Base-by-base conservation (phyloP, 2,113 vertebrate genomes). In the Athene cunicularia region DNA sequence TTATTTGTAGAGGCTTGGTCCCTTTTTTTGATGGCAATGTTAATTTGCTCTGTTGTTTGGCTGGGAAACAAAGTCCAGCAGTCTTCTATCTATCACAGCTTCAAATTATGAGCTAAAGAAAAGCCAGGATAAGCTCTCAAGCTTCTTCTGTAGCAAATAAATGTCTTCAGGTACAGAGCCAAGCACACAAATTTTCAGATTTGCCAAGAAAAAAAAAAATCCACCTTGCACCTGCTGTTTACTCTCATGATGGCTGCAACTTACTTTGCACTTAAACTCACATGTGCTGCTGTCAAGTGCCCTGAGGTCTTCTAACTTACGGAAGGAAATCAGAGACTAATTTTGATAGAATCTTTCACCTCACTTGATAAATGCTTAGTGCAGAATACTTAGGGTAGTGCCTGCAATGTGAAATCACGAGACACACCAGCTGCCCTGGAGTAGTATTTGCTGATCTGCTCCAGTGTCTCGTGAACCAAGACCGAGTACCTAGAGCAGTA, bases 401-500 rank as follows among this genome's bases (percentile, higher is more conserved):
- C 43, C 49, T 53, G 39, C 37, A 12, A 14, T 16, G 53, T 14
- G 67, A 52, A 88, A 77, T 33, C 23, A 27, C 0, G 4, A 21
- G 53, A 33, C 30, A 62, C 5, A 5, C 22, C 75, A 86, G 14
- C 58, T 64, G 26, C 7, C 15, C 33, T 37, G 8, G 7, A n/a
- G 7, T 5, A 5, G 17, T 88, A 10, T 50, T 80, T 71, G 18
- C 71, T 56, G 56, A 23, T 86, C 59, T 83, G 14, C 43, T 53
- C 4, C 53, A 16, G 22, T 16, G 30, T 21, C 20, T 41, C 35
- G 58, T 35, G 39, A 58, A 22, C n/a, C 14, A 18, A n/a, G 80
- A 16, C 8, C 16, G 28, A 59, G 66, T 11, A 12, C 60, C 26
- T 28, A 2, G 2, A 0, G 22, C 7, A 32, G 75, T 6, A 20